Base-by-base conservation (phyloP, 2,888 invertebrate genomes). In the Pycnomerus fuliginosus region DNA sequence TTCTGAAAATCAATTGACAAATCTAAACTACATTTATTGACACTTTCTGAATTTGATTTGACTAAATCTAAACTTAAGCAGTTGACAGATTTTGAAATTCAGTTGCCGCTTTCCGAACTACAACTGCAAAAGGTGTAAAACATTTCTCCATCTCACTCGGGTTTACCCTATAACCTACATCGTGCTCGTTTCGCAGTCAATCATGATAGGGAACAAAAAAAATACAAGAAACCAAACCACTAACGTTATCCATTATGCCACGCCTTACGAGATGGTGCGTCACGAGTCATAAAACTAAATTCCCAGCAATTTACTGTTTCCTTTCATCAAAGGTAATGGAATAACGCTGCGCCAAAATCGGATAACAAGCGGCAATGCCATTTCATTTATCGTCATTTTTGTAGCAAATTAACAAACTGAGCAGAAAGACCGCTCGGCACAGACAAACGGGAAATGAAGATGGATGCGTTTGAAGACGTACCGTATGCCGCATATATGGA, bases 331-430 rank as follows among this genome's bases (percentile, higher is more conserved):
- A 42, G 35, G 41, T 53, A 52, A 53, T 46, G 52, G 48, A 55
- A 47, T 58, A 56, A 55, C 44, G 54, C 35, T 25, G 30, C 42
- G 27, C 45, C 46, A 38, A 56, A 55, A 56, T 60, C 51, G 52
- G 58, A 54, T 54, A 57, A 56, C 55, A 49, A 51, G 48, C 50
- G 45, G 33, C 52, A 50, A 35, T 49, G 53, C 54, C 52, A 53
- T 59, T 60, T 61, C 60, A 59, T 62, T 63, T 58, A 62, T 60
- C 56, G 60, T 57, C 52, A 56, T 58, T 60, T 62, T 56, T 60
- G 52, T 50, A 49, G 51, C 52, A 54, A 61, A 62, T 61, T 61
- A 62, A 60, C 56, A 52, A 56, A 53, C 54, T 45, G 46, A 41
- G 34, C 28, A 42, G 49, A 58, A 52, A 53, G 55, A 52, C 47